Conservation (phyloP, 2,888 invertebrate genomes). For the Arctia plantaginis region DNA sequence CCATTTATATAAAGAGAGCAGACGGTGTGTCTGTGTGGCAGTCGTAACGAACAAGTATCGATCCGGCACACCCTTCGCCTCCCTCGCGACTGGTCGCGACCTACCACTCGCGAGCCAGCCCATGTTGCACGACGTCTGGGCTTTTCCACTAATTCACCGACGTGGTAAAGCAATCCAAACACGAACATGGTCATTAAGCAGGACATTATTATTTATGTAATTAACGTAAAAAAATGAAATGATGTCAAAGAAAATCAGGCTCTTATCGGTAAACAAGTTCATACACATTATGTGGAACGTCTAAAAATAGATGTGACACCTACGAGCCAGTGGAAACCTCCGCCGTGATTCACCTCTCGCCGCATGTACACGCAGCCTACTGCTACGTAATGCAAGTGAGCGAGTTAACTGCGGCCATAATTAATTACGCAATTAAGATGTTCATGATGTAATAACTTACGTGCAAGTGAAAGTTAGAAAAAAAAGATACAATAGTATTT, state of each 20-base stretch:
- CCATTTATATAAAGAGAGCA: slow-evolving; percentile 54
- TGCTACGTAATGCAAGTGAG: slow-evolving; percentile 13
- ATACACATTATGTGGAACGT: not conserved
- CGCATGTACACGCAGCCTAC: not conserved
- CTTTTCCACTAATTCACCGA: slow-evolving; percentile 57
- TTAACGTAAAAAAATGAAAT: not conserved
- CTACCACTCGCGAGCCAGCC: slow-evolving; percentile 54
- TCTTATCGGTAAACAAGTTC: not conserved
- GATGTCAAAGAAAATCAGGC: not conserved
- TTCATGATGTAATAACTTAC: slow-evolving; percentile 24
- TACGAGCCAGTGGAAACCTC: slow-evolving; percentile 19
- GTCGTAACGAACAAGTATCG: slow-evolving; percentile 58
- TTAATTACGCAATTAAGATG: slow-evolving; percentile 23
- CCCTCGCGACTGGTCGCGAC: slow-evolving; percentile 38
- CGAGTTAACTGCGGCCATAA: slow-evolving; percentile 21
- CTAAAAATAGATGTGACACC: slow-evolving; percentile 26
- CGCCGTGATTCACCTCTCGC: slow-evolving; percentile 19
- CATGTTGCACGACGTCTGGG: slow-evolving; percentile 67
- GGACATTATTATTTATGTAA: not conserved
- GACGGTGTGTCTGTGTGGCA: slow-evolving; percentile 58
- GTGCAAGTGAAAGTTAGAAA: slow-evolving; percentile 16
- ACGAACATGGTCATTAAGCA: slow-evolving; percentile 13
- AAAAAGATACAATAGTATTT: slow-evolving; percentile 8
- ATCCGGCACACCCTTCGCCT: slow-evolving; percentile 49
- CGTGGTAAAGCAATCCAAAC: slow-evolving; percentile 17